phyloP scores from a whole-genome alignment of 53 echinoderm and acorn worm genomes.

The Echinarachnius parma region DNA sequence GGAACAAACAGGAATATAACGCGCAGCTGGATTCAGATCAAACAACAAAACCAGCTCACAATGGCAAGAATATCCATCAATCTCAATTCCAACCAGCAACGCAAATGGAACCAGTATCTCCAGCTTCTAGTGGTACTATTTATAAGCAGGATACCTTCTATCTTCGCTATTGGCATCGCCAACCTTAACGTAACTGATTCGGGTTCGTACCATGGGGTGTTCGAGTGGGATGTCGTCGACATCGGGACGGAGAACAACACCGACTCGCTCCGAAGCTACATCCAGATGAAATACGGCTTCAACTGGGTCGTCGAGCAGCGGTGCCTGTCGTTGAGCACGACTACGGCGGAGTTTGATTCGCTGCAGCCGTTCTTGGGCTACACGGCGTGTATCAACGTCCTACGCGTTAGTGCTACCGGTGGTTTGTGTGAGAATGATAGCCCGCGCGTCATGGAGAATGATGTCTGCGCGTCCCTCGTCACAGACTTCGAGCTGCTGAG shows the following conservation, averaged over 20 bases:
- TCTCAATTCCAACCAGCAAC: no score
- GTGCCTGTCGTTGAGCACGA: neutral
- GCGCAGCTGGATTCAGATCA: no score
- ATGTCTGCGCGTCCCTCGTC: constrained; percentile 2
- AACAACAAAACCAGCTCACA: no score
- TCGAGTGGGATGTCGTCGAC: constrained; percentile 15
- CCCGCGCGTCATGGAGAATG: neutral
- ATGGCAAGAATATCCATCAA: no score
- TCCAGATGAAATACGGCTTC: neutral
- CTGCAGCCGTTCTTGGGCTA: constrained; percentile 14
- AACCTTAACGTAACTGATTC: constrained; percentile 7
- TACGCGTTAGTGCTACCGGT: neutral
- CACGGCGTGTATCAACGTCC: constrained; percentile 9
- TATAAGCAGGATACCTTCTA: no score
- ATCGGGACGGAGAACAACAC: constrained; percentile 11
- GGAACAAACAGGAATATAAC: no score
- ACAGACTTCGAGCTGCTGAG: constrained; percentile 13
- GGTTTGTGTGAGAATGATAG: constrained; percentile 2
- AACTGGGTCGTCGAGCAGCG: neutral
- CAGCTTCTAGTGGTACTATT: no score
- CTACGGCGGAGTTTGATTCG: neutral
- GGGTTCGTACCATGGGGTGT: neutral
- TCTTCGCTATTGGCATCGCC: neutral
- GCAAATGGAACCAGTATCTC: no score
- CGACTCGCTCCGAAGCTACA: neutral